Conservation (phyloP, 2,888 invertebrate species). For the Trissolcus brochymenae region DNA sequence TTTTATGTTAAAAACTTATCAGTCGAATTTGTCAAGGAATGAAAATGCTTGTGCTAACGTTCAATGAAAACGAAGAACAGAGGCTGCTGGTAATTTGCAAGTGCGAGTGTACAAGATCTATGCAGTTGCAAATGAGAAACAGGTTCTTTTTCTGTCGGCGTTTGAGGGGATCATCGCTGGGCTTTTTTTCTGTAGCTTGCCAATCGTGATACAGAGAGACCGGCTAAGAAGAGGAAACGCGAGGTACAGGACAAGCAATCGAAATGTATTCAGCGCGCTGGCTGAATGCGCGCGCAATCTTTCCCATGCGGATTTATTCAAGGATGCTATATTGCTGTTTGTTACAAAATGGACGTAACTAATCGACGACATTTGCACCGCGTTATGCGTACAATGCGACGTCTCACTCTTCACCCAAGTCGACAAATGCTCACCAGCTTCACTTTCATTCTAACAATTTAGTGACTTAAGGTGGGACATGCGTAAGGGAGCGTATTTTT, state of each 20-base stretch:
- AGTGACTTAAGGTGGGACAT: background rate
- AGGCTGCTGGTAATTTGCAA: conserved; percentile 13
- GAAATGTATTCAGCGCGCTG: conserved; percentile 25
- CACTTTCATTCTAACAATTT: conserved; percentile 24
- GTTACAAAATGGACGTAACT: conserved; percentile 56
- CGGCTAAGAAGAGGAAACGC: conserved; percentile 28
- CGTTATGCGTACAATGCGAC: conserved; percentile 51
- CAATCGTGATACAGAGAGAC: conserved; percentile 19
- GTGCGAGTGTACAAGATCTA: conserved; percentile 32
- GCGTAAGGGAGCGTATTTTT: background rate
- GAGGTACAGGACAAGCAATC: conserved; percentile 28
- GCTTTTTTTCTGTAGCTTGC: conserved; percentile 19
- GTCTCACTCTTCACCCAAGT: conserved; percentile 27
- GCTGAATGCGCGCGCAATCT: conserved; percentile 35
- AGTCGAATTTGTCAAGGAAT: too few relatives aligned
- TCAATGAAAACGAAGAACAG: conserved; percentile 9
- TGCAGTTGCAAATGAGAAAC: conserved; percentile 40
- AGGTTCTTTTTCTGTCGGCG: conserved; percentile 29
- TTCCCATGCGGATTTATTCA: conserved; percentile 44
- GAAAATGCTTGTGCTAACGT: background rate
- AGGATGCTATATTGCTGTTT: conserved; percentile 36
- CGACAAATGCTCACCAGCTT: conserved; percentile 32
- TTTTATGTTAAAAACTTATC: too few relatives aligned
- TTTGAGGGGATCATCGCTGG: conserved; percentile 33
- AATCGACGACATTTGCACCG: conserved; percentile 53